Evolutionary conservation across 2,888 invertebrate species (phyloP), one percentile per base, ranked within the genome.

Genomic region (Lasioglossum lativentre): DNA sequence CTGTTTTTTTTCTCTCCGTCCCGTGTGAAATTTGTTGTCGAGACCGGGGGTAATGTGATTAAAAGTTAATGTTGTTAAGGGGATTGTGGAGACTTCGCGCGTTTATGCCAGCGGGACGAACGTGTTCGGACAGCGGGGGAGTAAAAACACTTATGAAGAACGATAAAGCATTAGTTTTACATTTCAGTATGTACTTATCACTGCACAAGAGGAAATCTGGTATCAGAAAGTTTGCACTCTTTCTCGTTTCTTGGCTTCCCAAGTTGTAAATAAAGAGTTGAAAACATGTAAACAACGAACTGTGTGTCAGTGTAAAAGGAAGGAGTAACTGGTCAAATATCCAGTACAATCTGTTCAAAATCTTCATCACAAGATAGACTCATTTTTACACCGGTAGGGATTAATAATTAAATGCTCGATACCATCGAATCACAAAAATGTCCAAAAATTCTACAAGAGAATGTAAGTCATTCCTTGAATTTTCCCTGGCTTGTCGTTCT

Each of bases 11-110:
- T 14, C 2, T 30, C n/a, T 63, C 75, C 56, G 23, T 5, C 30
- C 16, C 23, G 52, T 30, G 75, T 30, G 75, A 63, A 75, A 83
- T 40, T 59, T 38, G 16, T 45, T 30, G 30, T n/a, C n/a, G 34
- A 34, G 23, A 34, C 45, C 19, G 14, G 45, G 40, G 30, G 23
- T 19, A 38, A 66, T 2, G n/a, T 42, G 79, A 79, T 79, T 74
- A 68, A 79, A 66, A 66, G 47, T 40, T 47, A 45, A 78, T 34
- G 14, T 45, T 10, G 4, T 73, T 63, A 47, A 10, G 23, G 23
- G 23, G 1, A 27, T 16, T 2, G 63, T 63, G 12, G 42, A 4
- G 30, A 63, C 14, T 63, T 63, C 30, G 30, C 30, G n/a, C 59
- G 27, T 59, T 63, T 63, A 63, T 6, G 63, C 27, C 2, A 16